Conservation (phyloP, 2,888 invertebrate genomes). For the Magallana nippona region DNA sequence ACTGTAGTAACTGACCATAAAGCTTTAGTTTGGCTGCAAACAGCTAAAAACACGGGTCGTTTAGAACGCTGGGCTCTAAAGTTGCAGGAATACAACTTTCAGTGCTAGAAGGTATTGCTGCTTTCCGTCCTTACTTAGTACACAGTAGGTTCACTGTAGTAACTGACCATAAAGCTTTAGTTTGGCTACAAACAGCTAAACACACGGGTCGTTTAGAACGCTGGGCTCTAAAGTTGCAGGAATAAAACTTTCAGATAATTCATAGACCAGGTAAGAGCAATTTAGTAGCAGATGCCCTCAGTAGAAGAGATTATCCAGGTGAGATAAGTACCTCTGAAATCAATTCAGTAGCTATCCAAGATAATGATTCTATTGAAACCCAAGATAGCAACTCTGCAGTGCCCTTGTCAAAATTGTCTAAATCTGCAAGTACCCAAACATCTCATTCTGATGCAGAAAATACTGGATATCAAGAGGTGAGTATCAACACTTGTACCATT, state of each 20-base stretch:
- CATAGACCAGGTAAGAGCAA: conserved; percentile 49
- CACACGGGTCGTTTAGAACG: conserved; percentile 47
- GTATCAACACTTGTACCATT: no score
- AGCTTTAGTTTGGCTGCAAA: conserved; percentile 36
- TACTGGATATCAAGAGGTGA: no score
- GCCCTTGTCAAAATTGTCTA: no score
- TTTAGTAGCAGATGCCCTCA: conserved; percentile 49
- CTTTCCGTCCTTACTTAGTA: conserved; percentile 30
- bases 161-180: conserved; percentile 38
- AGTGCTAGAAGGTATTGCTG: conserved; percentile 34
- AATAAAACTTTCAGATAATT: conserved; percentile 46
- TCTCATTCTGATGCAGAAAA: no score
- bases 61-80: conserved; percentile 51
- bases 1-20: conserved; percentile 36
- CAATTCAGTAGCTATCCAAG: not conserved
- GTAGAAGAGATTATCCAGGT: conserved; percentile 43
- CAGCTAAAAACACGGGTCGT: conserved; percentile 39
- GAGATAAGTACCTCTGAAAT: conserved; percentile 25
- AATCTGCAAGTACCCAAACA: no score
- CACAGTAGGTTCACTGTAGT: conserved; percentile 37
- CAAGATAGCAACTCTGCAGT: not conserved
- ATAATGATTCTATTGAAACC: not conserved
- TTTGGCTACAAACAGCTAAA: conserved; percentile 33
- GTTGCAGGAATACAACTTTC: conserved; percentile 49
- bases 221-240: conserved; percentile 50